Evolutionary conservation across 64 coral and sea anemone genomes (phyloP), one percentile per base, ranked within the genome.

Genomic region (Orbicella faveolata): DNA sequence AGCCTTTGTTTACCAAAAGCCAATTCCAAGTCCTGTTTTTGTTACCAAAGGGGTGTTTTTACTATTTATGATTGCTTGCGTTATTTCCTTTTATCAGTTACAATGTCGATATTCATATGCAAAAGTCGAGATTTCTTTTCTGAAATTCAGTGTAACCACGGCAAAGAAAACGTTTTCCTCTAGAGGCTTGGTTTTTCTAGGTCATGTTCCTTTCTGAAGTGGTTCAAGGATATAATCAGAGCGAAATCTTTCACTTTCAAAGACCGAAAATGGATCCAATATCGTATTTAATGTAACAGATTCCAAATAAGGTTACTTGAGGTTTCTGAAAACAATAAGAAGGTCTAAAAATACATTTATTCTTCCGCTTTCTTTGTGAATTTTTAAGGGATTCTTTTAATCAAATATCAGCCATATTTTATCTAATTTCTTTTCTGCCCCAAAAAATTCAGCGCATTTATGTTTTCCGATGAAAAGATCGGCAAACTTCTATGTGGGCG

Each of bases 21-120:
- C 64, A 72, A 85, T 85, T 85, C 34, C 36, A 39, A 66, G 13
- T 5, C 11, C n/a, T 85, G 35, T 52, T 54, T 85, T 85, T 14
- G 82, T 72, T 73, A 85, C 63, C 70, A 85, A 84, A 3, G 52
- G 72, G 44, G 16, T 52, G 11, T 72, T 72, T 34, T 73, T 25
- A 11, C 20, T 72, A 84, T 84, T 41, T 26, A 36, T 72, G 37
- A 72, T 30, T 85, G 36, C 36, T 68, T 85, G 70, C 51, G 26
- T 72, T 72, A 26, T 85, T 85, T 85, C 11, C n/a, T 20, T 41
- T 83, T 83, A 39, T 67, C 36, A 68, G 68, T 68, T 83, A 48
- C 62, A 52, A 72, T 48, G 19, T 48, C 44, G 2, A 3, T 2
- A 83, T 83, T 83, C 34, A 83, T 23, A 37, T 48, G 80, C 36